These are phyloP conservation scores for Drosophila triauraria DNA, from an alignment of 1,140 invertebrate genomes.

Conservation along the genomic window DNA sequence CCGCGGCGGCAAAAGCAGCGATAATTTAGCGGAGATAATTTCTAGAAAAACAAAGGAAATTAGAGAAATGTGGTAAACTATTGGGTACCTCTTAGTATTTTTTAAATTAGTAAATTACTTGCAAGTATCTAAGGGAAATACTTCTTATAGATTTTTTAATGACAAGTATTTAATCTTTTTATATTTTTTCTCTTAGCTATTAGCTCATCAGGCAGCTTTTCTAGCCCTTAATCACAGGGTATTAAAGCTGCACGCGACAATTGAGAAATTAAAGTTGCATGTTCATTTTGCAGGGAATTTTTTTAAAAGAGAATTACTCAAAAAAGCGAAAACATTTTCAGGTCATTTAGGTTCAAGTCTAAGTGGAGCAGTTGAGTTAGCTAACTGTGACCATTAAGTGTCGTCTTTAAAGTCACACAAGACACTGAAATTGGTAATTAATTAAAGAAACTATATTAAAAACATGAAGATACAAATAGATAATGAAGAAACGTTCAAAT, in stretches of 20 bases:
- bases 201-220: neutral
- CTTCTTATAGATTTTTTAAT: neutral
- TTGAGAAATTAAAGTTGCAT: conserved; percentile 68
- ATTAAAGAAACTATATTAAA: neutral
- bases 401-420: neutral
- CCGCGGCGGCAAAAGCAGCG: conserved; percentile 8
- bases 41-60: conserved; percentile 18
- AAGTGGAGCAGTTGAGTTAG: conserved; percentile 51
- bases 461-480: too few relatives aligned
- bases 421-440: neutral
- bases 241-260: conserved; percentile 36
- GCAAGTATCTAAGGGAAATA: fast-evolving
- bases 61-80: neutral
- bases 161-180: neutral
- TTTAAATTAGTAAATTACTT: neutral
- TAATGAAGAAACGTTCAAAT: too few relatives aligned
- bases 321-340: conserved; percentile 68
- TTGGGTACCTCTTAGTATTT: neutral
- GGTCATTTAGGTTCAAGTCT: conserved; percentile 27
- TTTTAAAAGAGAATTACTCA: conserved; percentile 20
- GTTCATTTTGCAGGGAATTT: conserved; percentile 33
- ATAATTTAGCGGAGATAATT: conserved; percentile 73
- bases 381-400: conserved; percentile 60
- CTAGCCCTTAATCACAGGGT: neutral
- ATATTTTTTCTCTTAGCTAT: neutral